A percentile compares a stretch with the other conserved stretches of the same genome.
These are phyloP conservation scores for Rhingia campestris DNA, from an alignment of 2,888 invertebrate genomes.

Conservation along the genomic window DNA sequence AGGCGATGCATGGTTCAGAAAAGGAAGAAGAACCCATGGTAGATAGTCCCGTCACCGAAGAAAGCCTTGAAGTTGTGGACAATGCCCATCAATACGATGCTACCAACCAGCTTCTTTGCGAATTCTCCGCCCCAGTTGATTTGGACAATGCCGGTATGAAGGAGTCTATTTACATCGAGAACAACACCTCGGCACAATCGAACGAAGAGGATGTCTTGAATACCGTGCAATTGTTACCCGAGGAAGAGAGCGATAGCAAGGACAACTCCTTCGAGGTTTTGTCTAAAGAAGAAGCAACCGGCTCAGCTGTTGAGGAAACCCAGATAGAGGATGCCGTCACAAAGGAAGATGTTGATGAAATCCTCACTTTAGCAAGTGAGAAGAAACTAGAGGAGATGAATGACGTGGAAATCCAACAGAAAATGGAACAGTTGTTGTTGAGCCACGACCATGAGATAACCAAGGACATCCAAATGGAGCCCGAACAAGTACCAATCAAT, in stretches of 20 bases:
- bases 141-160: constrained; percentile 78
- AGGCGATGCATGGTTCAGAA: constrained; percentile 77
- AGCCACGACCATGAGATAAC: constrained; percentile 59
- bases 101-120: constrained; percentile 29
- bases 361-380: constrained; percentile 44
- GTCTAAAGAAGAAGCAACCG: constrained; percentile 4
- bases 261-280: constrained; percentile 70
- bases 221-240: constrained; percentile 80
- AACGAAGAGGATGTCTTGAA: constrained; percentile 78
- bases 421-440: constrained; percentile 54
- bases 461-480: constrained; percentile 43
- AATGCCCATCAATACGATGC: constrained; percentile 32
- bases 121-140: constrained; percentile 59
- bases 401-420: constrained; percentile 49
- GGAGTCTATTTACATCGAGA: constrained; percentile 78
- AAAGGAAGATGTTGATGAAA: constrained; percentile 45
- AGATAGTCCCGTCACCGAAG: constrained; percentile 67
- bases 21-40: constrained; percentile 74
- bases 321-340: constrained; percentile 37
- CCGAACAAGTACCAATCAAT: constrained; percentile 49
- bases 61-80: constrained; percentile 48
- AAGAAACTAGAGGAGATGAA: constrained; percentile 22
- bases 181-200: constrained; percentile 31
- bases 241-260: constrained; percentile 72
- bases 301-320: neutral